phyloP scores from a whole-genome alignment of 2,797 vertebrate genomes.

The Pangasius sanitwongsei region DNA sequence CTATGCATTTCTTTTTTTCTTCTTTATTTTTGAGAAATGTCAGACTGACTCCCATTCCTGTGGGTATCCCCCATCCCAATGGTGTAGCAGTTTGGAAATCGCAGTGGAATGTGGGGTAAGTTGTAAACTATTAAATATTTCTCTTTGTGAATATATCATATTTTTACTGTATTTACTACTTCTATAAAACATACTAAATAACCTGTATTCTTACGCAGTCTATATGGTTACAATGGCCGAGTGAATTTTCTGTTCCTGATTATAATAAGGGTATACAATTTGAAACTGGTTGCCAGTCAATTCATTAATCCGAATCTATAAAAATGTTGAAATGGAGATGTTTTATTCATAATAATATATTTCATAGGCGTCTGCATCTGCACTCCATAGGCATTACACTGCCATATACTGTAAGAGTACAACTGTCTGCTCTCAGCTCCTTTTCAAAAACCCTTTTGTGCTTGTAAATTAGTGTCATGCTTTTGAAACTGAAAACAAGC shows the following conservation, averaged over 20 bases:
- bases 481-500: constrained; percentile 63
- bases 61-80: constrained; percentile 74
- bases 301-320: neutral
- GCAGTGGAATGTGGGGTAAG: constrained; percentile 76
- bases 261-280: neutral
- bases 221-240: too few relatives aligned
- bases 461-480: constrained; percentile 60
- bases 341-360: neutral
- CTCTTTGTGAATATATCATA: neutral
- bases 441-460: constrained; percentile 42
- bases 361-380: too few relatives aligned
- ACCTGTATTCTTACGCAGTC: neutral
- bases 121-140: neutral
- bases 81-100: constrained; percentile 76
- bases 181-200: neutral
- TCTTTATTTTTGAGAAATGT: neutral
- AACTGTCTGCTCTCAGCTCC: too few relatives aligned
- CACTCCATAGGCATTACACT: neutral
- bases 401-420: neutral
- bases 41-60: constrained; percentile 64
- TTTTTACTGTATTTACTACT: neutral
- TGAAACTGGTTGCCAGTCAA: neutral
- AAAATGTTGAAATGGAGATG: neutral
- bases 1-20: constrained; percentile 38
- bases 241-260: neutral